These are phyloP conservation scores for Cheilosia urbana DNA, from an alignment of 2,888 invertebrate species.

Conservation along the genomic window DNA sequence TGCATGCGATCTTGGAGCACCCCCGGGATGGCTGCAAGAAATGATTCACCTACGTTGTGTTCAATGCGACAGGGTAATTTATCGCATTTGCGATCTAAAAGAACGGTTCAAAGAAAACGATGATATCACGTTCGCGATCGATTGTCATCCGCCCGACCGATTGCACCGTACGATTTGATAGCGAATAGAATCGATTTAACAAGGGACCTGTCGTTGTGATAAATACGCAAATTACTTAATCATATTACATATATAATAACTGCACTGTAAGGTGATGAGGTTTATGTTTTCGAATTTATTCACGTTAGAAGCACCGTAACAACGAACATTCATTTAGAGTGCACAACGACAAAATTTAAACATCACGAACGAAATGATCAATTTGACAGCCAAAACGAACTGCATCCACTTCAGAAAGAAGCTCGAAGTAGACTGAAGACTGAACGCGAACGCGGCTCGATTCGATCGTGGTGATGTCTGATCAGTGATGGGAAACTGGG, in stretches of 20 bases:
- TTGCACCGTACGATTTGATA: constrained; percentile 18
- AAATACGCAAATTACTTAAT: neutral
- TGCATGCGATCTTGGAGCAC: constrained; percentile 54
- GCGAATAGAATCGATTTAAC: constrained; percentile 6
- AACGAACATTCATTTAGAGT: constrained; percentile 28
- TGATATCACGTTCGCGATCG: constrained; percentile 56
- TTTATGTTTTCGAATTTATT: constrained; percentile 4
- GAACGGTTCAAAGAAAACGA: constrained; percentile 43
- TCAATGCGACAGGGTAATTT: constrained; percentile 44
- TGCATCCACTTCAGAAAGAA: constrained; percentile 46
- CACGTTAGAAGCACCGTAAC: constrained; percentile 18
- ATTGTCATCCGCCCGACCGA: constrained; percentile 56
- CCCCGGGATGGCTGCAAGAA: constrained; percentile 13
- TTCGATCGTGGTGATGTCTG: constrained; percentile 29
- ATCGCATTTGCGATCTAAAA: constrained; percentile 46
- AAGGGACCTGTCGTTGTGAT: neutral
- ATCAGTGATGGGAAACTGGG: too few relatives aligned
- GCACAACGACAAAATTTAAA: constrained; percentile 19
- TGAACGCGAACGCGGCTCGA: neutral
- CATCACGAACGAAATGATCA: constrained; percentile 6
- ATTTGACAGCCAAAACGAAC: neutral
- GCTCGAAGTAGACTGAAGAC: constrained; percentile 65
- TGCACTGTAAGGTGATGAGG: neutral
- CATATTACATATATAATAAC: neutral
- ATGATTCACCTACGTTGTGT: constrained; percentile 64